Evolutionary conservation across 2,888 invertebrate species (phyloP).

Genomic region (Acanthacorydalis orientalis): DNA sequence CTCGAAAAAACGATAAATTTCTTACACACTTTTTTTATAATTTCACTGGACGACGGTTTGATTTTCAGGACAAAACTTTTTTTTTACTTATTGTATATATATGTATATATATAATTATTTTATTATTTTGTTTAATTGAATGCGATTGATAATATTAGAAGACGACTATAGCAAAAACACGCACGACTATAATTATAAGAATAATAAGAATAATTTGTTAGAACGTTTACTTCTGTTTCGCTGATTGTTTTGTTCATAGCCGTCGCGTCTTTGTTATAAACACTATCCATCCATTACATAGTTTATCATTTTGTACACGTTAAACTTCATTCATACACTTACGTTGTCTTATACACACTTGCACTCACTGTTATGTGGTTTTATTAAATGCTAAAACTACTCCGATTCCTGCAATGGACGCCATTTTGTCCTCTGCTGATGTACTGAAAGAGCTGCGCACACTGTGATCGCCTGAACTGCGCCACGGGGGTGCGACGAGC

Average conservation of each 20-base stretch:
- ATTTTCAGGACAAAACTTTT: no score
- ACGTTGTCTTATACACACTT: not conserved
- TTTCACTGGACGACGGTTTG: no score
- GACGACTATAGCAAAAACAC: not conserved
- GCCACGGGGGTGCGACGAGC: slow-evolving; percentile 7
- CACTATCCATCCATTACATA: no score
- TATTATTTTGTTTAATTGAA: not conserved
- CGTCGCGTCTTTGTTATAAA: no score
- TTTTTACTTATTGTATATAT: not conserved
- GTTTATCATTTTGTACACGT: not conserved
- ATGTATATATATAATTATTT: not conserved
- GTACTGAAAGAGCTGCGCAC: not conserved
- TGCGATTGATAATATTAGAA: not conserved
- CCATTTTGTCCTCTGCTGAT: slow-evolving; percentile 6
- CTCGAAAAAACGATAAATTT: not conserved
- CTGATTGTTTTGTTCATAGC: not conserved
- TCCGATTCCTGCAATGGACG: slow-evolving; percentile 7
- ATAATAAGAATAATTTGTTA: not conserved
- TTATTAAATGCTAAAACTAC: slow-evolving; percentile 2
- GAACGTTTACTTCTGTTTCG: not conserved
- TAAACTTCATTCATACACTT: not conserved
- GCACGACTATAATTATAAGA: not conserved
- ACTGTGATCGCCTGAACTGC: slow-evolving; percentile 4
- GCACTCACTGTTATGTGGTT: not conserved
- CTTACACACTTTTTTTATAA: no score